Evolutionary conservation across 2,113 vertebrate genomes (phyloP).

Genomic region (Cygnus atratus): DNA sequence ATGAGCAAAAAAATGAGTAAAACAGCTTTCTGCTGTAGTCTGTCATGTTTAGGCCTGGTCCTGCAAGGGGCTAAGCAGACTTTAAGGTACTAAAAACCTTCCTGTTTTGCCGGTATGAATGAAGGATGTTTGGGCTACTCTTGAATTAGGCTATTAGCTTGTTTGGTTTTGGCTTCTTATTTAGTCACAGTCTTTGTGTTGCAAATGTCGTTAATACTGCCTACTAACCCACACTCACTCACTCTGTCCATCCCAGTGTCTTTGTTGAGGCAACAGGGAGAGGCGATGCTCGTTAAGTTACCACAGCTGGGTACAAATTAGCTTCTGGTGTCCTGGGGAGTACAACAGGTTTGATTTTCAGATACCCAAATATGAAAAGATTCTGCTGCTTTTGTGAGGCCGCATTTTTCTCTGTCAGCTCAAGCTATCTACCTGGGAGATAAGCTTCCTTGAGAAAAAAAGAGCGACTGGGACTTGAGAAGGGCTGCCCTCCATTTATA

Average conservation of each 20-base stretch:
- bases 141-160: not conserved
- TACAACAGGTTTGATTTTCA: not conserved
- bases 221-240: accelerated
- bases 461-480: not conserved
- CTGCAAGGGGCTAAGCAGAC: not conserved
- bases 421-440: not conserved
- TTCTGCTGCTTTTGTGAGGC: constrained; percentile 40
- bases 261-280: not conserved
- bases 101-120: not conserved
- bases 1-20: not conserved
- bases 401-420: not conserved
- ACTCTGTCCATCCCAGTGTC: accelerated
- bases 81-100: not conserved
- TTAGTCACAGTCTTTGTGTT: not conserved
- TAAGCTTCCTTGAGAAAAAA: not conserved
- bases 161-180: not conserved
- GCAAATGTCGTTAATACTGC: not conserved
- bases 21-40: not conserved
- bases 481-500: not conserved
- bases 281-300: not conserved
- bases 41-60: not conserved
- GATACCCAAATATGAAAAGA: not conserved
- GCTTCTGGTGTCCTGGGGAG: not conserved
- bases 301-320: not conserved
- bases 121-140: not conserved